phyloP scores from a whole-genome alignment of 2,797 vertebrate genomes.

The Eupleurogrammus muticus region DNA sequence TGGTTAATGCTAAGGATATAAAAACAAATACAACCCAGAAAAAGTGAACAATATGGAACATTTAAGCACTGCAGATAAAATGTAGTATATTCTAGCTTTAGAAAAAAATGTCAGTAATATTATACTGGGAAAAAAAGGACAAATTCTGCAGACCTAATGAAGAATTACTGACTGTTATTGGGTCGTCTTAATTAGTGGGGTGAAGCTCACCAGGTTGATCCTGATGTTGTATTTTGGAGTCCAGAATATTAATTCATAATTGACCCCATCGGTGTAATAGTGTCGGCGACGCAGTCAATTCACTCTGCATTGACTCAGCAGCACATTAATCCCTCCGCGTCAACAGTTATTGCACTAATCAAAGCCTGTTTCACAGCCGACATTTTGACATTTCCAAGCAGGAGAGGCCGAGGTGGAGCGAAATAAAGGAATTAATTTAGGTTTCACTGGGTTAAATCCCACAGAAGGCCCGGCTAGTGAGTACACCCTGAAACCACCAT shows the following conservation, averaged over 20 bases:
- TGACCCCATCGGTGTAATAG: neutral
- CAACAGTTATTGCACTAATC: neutral
- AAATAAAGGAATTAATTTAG: slow-evolving; percentile 22
- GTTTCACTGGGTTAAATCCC: neutral
- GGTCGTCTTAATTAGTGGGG: slow-evolving; percentile 19
- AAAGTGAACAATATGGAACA: neutral
- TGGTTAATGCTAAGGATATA: too few species aligned
- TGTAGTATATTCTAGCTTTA: neutral
- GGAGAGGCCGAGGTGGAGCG: slow-evolving; percentile 9
- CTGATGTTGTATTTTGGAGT: slow-evolving; percentile 2
- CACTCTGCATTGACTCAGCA: neutral
- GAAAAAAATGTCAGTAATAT: neutral
- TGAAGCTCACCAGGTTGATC: neutral
- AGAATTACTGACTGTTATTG: slow-evolving; percentile 19
- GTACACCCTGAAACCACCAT: neutral
- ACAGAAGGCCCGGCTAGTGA: neutral
- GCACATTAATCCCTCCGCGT: slow-evolving; percentile 11
- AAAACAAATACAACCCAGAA: neutral
- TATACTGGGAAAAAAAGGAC: neutral
- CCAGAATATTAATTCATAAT: slow-evolving; percentile 8
- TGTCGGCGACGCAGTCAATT: neutral
- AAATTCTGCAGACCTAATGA: slow-evolving; percentile 11
- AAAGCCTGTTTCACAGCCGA: neutral
- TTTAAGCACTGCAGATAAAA: neutral
- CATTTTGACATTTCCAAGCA: neutral